Evolutionary conservation across 2,888 invertebrate species (phyloP).

Genomic region (Junonia oenone): DNA sequence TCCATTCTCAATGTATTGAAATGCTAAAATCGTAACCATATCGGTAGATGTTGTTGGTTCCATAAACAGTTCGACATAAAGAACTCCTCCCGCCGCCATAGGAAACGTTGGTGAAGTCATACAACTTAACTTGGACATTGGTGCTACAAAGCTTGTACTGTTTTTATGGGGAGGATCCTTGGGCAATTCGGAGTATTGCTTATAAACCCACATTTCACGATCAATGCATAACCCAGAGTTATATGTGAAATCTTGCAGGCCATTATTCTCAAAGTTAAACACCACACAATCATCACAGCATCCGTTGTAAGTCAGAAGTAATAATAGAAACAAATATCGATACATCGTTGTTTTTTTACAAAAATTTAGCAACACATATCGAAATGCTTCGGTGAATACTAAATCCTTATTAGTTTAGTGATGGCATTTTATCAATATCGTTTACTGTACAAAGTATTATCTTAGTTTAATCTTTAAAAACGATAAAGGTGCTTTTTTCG

Average conservation of each 20-base stretch:
- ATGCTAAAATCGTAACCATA: conserved; percentile 34
- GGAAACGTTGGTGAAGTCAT: conserved; percentile 40
- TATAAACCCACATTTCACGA: conserved; percentile 38
- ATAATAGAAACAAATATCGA: too few relatives aligned
- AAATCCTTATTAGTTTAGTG: too few relatives aligned
- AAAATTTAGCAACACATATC: too few relatives aligned
- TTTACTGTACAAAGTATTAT: conserved; percentile 32
- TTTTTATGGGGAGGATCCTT: conserved; percentile 34
- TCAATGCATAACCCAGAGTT: conserved; percentile 35
- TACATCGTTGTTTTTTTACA: too few relatives aligned
- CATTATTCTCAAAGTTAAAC: too few relatives aligned
- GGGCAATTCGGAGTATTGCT: conserved; percentile 35
- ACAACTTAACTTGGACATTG: conserved; percentile 38
- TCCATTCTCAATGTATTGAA: conserved; percentile 23
- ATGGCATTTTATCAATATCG: conserved; percentile 25
- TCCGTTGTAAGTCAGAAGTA: too few relatives aligned
- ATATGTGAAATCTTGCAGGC: too few relatives aligned
- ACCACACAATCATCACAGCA: too few relatives aligned
- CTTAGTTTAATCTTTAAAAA: conserved; percentile 29
- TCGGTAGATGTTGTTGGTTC: conserved; percentile 31
- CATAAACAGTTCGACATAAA: conserved; percentile 43
- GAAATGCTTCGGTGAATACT: too few relatives aligned
- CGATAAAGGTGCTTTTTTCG: conserved; percentile 18
- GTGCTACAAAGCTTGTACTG: conserved; percentile 40
- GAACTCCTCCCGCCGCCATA: conserved; percentile 37